phyloP scores from a whole-genome alignment of 2,113 vertebrate species.

The Oostethus manadensis region DNA sequence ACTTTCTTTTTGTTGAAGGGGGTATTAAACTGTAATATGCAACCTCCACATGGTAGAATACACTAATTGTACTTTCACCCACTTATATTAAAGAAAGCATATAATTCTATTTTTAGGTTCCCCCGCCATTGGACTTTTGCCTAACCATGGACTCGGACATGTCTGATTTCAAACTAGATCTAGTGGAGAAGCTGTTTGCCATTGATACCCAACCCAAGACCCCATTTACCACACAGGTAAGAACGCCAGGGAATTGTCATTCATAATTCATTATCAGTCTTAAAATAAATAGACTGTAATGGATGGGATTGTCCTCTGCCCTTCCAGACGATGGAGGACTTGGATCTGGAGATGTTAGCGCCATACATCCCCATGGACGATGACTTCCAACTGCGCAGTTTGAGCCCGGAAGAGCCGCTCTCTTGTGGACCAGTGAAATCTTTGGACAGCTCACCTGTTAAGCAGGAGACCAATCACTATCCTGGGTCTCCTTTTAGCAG shows the following conservation, averaged over 20 bases:
- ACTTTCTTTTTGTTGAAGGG: too few species aligned
- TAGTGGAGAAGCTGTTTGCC: constrained; percentile 96
- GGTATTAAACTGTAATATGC: neutral
- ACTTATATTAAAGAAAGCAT: neutral
- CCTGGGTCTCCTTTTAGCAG: constrained; percentile 69
- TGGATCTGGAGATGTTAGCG: constrained; percentile 95
- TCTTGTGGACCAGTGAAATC: constrained; percentile 60
- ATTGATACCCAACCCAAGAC: constrained; percentile 91
- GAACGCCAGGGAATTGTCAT: neutral
- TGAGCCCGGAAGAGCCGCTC: constrained; percentile 75
- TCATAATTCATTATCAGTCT: neutral
- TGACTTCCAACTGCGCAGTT: constrained; percentile 88
- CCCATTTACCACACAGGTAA: constrained; percentile 86
- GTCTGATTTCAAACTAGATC: constrained; percentile 90
- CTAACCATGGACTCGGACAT: constrained; percentile 90
- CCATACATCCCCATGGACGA: constrained; percentile 99
- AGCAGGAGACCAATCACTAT: constrained; percentile 63
- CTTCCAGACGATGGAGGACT: constrained; percentile 67
- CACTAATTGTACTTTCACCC: neutral
- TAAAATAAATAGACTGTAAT: neutral
- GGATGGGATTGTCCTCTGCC: neutral
- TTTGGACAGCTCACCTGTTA: constrained; percentile 67
- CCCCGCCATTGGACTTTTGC: constrained; percentile 80
- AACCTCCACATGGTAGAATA: neutral
- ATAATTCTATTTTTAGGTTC: constrained; percentile 68